Conservation (phyloP, 1,140 invertebrate genomes). For the Plutomurus gul region DNA sequence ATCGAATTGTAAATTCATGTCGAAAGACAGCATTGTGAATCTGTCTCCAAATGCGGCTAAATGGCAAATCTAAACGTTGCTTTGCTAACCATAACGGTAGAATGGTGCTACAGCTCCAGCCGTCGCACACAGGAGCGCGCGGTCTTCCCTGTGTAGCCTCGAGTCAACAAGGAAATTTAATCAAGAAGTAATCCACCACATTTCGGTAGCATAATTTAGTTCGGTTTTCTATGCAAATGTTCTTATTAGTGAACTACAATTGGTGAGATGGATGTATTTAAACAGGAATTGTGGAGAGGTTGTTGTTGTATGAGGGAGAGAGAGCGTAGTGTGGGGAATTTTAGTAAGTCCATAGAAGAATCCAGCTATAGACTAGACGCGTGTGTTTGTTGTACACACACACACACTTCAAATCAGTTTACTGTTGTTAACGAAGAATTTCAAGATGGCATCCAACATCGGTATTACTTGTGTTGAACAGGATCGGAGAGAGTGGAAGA, state of each 20-base stretch:
- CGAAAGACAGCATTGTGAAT: neutral
- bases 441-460: too few species aligned
- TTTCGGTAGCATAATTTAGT: constrained; percentile 37
- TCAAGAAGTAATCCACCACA: constrained; percentile 37
- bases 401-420: too few species aligned
- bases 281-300: too few species aligned
- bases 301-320: neutral
- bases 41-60: neutral
- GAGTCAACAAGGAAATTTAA: constrained; percentile 40
- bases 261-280: too few species aligned
- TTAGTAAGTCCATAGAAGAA: too few species aligned
- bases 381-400: too few species aligned
- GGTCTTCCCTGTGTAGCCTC: constrained; percentile 17
- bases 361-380: too few species aligned
- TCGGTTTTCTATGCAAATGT: constrained; percentile 31
- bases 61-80: neutral
- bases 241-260: neutral
- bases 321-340: neutral
- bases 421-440: too few species aligned
- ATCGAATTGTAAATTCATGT: constrained; percentile 22
- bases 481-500: too few species aligned
- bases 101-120: too few species aligned
- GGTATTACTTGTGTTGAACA: too few species aligned
- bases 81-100: neutral
- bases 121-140: too few species aligned